Conservation (phyloP, 2,113 vertebrate genomes). For the Canis aureus region DNA sequence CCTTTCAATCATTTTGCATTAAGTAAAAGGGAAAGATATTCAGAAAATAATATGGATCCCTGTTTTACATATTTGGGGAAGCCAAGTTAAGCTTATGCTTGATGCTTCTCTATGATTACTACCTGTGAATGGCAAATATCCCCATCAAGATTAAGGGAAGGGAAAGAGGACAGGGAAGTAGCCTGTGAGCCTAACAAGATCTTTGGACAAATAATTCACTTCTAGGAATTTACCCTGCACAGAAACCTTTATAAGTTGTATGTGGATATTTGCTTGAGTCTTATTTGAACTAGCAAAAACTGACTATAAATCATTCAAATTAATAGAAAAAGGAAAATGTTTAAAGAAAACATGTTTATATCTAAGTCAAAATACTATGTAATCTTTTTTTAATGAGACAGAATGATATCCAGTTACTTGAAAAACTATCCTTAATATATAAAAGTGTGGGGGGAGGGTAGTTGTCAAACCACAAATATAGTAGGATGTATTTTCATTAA, state of each 20-base stretch:
- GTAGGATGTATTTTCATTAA: neutral
- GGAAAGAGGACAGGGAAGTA: neutral
- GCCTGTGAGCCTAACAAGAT: neutral
- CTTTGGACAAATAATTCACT: neutral
- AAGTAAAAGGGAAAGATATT: conserved; percentile 38
- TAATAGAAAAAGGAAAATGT: neutral
- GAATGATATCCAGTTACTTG: neutral
- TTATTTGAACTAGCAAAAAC: neutral
- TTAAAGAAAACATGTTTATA: neutral
- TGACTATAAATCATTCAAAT: neutral
- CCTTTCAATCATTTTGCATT: conserved; percentile 35
- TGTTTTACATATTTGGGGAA: neutral
- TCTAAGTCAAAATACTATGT: neutral
- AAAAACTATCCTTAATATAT: neutral
- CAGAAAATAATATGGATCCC: neutral
- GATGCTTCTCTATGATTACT: neutral
- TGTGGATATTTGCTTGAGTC: neutral
- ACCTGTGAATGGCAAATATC: neutral
- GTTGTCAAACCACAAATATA: neutral
- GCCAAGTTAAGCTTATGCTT: neutral
- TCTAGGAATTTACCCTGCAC: neutral
- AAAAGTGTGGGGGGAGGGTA: neutral
- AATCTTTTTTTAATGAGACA: neutral
- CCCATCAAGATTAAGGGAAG: neutral
- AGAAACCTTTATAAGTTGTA: too few relatives aligned